Evolutionary conservation across 2,888 invertebrate species (phyloP).

Genomic region (Didymodactylos carnosus): DNA sequence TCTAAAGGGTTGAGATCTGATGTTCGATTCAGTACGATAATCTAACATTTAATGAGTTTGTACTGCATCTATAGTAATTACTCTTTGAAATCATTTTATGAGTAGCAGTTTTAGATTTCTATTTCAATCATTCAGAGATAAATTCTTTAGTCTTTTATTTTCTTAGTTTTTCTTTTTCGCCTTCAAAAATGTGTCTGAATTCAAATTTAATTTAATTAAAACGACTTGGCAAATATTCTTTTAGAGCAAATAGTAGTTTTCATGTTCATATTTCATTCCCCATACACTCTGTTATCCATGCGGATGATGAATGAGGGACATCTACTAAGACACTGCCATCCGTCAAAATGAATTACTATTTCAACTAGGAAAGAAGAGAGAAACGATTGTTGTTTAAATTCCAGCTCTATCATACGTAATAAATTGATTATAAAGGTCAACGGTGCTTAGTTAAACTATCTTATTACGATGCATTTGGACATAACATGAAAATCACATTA

Average conservation of each 20-base stretch:
- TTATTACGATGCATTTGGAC: too few species aligned
- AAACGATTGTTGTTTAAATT: not conserved
- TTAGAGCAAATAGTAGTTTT: slow-evolving; percentile 19
- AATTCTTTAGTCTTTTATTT: not conserved
- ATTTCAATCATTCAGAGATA: too few species aligned
- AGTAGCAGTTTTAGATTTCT: too few species aligned
- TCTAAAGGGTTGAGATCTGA: too few species aligned
- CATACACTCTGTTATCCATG: slow-evolving; percentile 31
- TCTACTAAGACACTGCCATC: slow-evolving; percentile 36
- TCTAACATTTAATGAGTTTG: too few species aligned
- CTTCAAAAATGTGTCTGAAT: slow-evolving; percentile 31
- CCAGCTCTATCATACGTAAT: too few species aligned
- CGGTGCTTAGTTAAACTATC: too few species aligned
- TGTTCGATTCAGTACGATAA: too few species aligned
- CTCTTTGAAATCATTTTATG: too few species aligned
- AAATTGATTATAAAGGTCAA: too few species aligned
- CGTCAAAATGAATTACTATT: slow-evolving; percentile 33
- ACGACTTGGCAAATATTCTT: slow-evolving; percentile 42
- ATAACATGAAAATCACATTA: too few species aligned
- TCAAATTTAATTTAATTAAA: slow-evolving; percentile 24
- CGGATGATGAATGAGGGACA: slow-evolving; percentile 28
- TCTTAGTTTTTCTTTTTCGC: slow-evolving; percentile 30
- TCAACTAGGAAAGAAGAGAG: slow-evolving; percentile 21
- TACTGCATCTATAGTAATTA: too few species aligned
- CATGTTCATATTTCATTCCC: slow-evolving; percentile 33